Evolutionary conservation across 1,140 invertebrate species (phyloP).

Genomic region (Bombyx mandarina): DNA sequence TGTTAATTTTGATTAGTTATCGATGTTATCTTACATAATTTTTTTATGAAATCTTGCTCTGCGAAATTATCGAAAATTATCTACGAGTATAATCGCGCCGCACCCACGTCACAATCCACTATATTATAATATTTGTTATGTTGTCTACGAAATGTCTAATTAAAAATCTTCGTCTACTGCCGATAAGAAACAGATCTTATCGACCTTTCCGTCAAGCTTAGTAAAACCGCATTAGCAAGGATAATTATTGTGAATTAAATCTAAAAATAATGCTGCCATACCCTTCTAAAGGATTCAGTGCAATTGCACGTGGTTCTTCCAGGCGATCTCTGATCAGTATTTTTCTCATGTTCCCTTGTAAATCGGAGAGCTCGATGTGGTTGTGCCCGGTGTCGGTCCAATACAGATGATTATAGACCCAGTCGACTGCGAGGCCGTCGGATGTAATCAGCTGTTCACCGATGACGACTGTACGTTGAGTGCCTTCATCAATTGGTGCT

Average conservation of each 20-base stretch:
- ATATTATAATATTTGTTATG: no score
- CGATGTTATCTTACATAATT: no score
- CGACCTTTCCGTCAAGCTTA: no score
- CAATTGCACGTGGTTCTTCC: slow-evolving; percentile 95
- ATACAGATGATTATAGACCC: slow-evolving; percentile 97
- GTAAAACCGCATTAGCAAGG: neutral
- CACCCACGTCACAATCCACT: no score
- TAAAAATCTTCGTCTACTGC: no score
- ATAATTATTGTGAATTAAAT: neutral
- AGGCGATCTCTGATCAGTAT: slow-evolving; percentile 86
- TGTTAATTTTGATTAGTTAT: no score
- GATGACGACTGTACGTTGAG: slow-evolving; percentile 85
- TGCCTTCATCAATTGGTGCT: slow-evolving; percentile 92
- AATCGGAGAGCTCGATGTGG: slow-evolving; percentile 90
- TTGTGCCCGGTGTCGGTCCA: slow-evolving; percentile 96
- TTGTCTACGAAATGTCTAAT: no score
- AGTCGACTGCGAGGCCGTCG: slow-evolving; percentile 96
- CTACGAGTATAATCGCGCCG: no score
- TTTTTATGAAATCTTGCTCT: no score
- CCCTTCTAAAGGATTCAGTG: slow-evolving; percentile 95
- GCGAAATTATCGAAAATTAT: no score
- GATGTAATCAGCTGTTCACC: slow-evolving; percentile 87
- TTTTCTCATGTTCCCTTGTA: slow-evolving; percentile 91
- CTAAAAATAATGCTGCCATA: slow-evolving; percentile 38
- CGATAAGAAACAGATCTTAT: no score